These are phyloP conservation scores for Amitus sp. DNA, from an alignment of 2,888 invertebrate genomes.

Conservation along the genomic window DNA sequence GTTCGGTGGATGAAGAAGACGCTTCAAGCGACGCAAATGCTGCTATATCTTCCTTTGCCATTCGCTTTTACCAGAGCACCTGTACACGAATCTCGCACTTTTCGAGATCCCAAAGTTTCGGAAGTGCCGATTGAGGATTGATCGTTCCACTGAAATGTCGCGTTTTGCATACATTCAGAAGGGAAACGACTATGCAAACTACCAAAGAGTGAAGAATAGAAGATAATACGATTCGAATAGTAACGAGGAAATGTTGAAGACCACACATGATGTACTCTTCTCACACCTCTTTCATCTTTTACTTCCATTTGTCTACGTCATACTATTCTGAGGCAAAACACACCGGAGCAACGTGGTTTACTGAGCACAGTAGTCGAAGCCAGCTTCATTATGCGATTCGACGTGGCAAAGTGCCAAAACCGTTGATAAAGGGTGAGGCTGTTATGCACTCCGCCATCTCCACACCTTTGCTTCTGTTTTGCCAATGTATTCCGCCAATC, in stretches of 20 bases:
- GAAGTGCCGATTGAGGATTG: too few relatives aligned
- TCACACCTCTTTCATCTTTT: conserved; percentile 26
- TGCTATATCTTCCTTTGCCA: conserved; percentile 28
- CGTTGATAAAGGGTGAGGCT: conserved; percentile 53
- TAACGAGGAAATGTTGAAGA: conserved; percentile 5
- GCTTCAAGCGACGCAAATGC: conserved; percentile 22
- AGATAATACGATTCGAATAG: background rate
- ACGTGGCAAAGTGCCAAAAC: conserved; percentile 61
- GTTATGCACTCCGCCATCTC: conserved; percentile 30
- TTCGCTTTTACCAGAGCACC: conserved; percentile 46
- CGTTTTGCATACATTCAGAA: too few relatives aligned
- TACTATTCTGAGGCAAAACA: conserved; percentile 57
- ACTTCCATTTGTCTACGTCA: conserved; percentile 37
- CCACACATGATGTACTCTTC: too few relatives aligned
- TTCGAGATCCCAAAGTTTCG: too few relatives aligned
- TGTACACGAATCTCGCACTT: conserved; percentile 44
- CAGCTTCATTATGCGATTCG: conserved; percentile 62
- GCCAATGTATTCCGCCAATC: conserved; percentile 29
- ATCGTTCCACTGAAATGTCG: too few relatives aligned
- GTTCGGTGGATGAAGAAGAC: conserved; percentile 36
- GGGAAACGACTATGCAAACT: too few relatives aligned
- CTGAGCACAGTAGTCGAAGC: conserved; percentile 51
- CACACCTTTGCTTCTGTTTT: conserved; percentile 33
- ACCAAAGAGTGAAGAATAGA: too few relatives aligned
- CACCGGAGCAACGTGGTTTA: conserved; percentile 46